Conservation (phyloP, 1,140 invertebrate genomes). For the Microplitis demolitor region DNA sequence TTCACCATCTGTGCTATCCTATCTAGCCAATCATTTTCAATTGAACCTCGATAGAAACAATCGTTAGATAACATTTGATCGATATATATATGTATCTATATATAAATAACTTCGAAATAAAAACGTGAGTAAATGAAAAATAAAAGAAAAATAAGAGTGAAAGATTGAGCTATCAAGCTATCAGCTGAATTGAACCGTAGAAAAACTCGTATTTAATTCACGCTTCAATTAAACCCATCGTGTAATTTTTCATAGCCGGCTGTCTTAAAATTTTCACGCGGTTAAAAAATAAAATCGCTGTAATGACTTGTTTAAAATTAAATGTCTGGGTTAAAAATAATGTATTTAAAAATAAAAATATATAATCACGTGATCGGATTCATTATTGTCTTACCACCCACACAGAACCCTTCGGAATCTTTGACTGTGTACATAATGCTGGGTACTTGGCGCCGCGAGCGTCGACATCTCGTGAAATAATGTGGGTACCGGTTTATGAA, state of each 20-base stretch:
- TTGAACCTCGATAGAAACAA: too few relatives aligned
- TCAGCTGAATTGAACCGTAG: background rate
- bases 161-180: background rate
- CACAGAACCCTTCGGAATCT: constrained; percentile 17
- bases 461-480: constrained; percentile 5
- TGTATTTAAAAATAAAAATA: constrained; percentile 27
- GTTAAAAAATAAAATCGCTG: too few relatives aligned
- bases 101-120: too few relatives aligned
- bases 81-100: too few relatives aligned
- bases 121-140: too few relatives aligned
- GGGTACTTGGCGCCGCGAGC: constrained; percentile 12
- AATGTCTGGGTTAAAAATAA: background rate
- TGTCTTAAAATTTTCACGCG: too few relatives aligned
- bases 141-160: background rate
- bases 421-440: too few relatives aligned
- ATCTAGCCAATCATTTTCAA: too few relatives aligned
- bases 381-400: constrained; percentile 33
- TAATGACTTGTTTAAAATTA: background rate
- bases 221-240: constrained; percentile 22
- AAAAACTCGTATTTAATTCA: constrained; percentile 37
- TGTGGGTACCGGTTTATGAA: constrained; percentile 30
- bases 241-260: too few relatives aligned
- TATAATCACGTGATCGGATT: constrained; percentile 21
- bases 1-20: too few relatives aligned
- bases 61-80: too few relatives aligned